These are phyloP conservation scores for Hoplostethus mediterraneus DNA, from an alignment of 2,797 vertebrate species.

Conservation along the genomic window DNA sequence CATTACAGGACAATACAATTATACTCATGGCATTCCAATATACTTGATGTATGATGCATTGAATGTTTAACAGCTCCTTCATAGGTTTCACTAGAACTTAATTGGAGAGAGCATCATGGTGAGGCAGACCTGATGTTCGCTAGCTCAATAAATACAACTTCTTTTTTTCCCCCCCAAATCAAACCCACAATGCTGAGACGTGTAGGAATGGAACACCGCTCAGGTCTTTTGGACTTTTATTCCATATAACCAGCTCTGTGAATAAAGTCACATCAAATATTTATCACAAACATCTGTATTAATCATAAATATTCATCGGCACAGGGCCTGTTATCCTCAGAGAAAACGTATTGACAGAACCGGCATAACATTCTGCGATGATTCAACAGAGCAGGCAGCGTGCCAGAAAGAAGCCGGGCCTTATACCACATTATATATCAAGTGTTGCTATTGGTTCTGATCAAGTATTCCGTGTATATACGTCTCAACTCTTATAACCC, in stretches of 20 bases:
- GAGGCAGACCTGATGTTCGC: constrained; percentile 1
- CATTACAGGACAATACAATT: background rate
- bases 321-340: constrained; percentile 64
- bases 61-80: background rate
- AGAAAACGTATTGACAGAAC: constrained; percentile 67
- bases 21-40: background rate
- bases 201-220: constrained; percentile 31
- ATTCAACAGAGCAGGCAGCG: constrained; percentile 49
- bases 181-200: constrained; percentile 1
- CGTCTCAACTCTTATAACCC: constrained; percentile 35
- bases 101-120: background rate
- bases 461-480: constrained; percentile 45
- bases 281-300: constrained; percentile 77
- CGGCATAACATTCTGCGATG: constrained; percentile 74
- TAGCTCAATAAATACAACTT: background rate
- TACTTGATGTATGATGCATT: background rate
- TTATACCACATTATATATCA: constrained; percentile 14
- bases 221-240: constrained; percentile 32
- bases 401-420: constrained; percentile 41
- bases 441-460: constrained; percentile 23
- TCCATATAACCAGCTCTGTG: constrained; percentile 51
- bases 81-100: background rate
- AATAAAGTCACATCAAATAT: constrained; percentile 79
- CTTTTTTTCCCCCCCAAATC: background rate
- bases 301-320: constrained; percentile 81